phyloP scores from a whole-genome alignment of 2,113 vertebrate species.

The Eleginops maclovinus region DNA sequence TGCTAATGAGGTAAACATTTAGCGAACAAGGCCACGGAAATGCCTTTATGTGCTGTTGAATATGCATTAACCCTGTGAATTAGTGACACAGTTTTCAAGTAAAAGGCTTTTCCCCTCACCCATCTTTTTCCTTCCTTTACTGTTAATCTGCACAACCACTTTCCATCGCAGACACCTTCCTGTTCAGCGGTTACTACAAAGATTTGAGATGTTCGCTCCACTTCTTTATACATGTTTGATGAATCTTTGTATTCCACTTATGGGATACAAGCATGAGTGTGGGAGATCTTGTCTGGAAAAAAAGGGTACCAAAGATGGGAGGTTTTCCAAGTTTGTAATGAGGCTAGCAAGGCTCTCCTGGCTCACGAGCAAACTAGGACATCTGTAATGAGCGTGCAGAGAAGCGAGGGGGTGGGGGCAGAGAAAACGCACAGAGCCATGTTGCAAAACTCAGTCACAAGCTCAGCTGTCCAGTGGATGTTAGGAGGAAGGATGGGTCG shows the following conservation, averaged over 20 bases:
- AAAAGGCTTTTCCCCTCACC: constrained; percentile 36
- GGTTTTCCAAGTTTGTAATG: constrained; percentile 78
- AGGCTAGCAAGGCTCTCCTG: constrained; percentile 76
- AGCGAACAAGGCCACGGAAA: constrained; percentile 66
- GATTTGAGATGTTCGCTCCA: constrained; percentile 66
- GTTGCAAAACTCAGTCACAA: constrained; percentile 42
- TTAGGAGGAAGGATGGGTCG: constrained; percentile 16
- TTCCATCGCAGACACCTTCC: constrained; percentile 45
- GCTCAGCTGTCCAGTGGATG: constrained; percentile 45
- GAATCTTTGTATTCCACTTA: constrained; percentile 68
- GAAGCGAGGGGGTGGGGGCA: constrained; percentile 36
- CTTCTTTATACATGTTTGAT: constrained; percentile 78
- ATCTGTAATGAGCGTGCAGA: constrained; percentile 76
- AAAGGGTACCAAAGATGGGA: constrained; percentile 78
- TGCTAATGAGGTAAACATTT: constrained; percentile 77
- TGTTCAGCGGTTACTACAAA: constrained; percentile 32
- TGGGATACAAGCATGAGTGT: constrained; percentile 64
- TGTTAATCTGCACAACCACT: constrained; percentile 51
- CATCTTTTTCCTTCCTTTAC: constrained; percentile 27
- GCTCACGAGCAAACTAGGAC: constrained; percentile 78
- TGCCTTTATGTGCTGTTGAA: constrained; percentile 66
- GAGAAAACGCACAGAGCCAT: constrained; percentile 31
- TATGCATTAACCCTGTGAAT: constrained; percentile 64
- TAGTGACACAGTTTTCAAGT: constrained; percentile 55
- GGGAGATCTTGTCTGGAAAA: constrained; percentile 69